phyloP scores from a whole-genome alignment of 2,797 vertebrate genomes.

The Otolemur crassicaudatus region DNA sequence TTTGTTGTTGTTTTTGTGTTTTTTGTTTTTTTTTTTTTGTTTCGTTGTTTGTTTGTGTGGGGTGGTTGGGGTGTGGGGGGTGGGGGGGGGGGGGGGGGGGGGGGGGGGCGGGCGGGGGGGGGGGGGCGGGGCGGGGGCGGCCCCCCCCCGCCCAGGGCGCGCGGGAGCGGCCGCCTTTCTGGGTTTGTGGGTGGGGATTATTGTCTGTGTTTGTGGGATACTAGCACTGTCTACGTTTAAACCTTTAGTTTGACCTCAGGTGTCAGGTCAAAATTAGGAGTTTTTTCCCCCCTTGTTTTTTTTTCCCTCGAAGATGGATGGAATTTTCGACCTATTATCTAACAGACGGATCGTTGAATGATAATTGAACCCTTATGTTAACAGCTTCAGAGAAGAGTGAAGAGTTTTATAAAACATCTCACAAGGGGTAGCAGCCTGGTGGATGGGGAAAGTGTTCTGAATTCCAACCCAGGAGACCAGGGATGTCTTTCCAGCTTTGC shows the following conservation, averaged over 20 bases:
- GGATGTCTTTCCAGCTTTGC: not conserved
- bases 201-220: conserved; percentile 34
- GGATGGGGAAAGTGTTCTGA: not conserved
- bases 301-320: conserved; percentile 58
- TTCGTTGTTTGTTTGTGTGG: too few relatives aligned
- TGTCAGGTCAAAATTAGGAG: conserved; percentile 35
- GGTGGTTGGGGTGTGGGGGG: too few relatives aligned
- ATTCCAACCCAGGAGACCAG: conserved; percentile 12
- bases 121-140: too few relatives aligned
- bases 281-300: not conserved
- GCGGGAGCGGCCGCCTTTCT: not conserved
- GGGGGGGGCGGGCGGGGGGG: too few relatives aligned
- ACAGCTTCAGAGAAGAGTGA: conserved; percentile 58
- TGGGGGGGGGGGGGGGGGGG: too few relatives aligned
- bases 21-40: too few relatives aligned
- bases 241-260: conserved; percentile 11
- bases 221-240: not conserved
- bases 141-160: too few relatives aligned
- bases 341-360: conserved; percentile 76
- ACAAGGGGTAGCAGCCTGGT: conserved; percentile 16
- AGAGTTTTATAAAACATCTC: conserved; percentile 61
- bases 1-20: too few relatives aligned
- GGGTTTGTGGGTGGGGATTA: conserved; percentile 51
- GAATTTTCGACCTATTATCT: conserved; percentile 80
- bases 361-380: conserved; percentile 81